Percentiles rank a stretch among this genome's conserved stretches.
phyloP scores from a whole-genome alignment of 2,888 invertebrate species.

The Acholoe squamosa region DNA sequence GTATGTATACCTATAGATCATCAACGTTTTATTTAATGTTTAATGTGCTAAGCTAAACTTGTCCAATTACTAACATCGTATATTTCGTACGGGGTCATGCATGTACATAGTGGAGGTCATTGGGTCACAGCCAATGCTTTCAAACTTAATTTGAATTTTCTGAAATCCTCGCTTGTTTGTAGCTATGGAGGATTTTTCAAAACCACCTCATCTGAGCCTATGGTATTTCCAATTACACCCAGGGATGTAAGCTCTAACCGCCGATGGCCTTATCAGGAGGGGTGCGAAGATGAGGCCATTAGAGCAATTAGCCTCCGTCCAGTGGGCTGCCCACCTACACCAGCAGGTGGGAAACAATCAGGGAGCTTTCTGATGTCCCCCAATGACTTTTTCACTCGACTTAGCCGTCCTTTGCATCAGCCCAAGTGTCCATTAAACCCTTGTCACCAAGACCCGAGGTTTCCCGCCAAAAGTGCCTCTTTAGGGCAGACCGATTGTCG shows the following conservation, averaged over 20 bases:
- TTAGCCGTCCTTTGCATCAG: constrained; percentile 48
- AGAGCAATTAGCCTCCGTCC: constrained; percentile 13
- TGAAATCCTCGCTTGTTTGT: too few relatives aligned
- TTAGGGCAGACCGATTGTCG: neutral
- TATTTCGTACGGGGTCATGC: too few relatives aligned
- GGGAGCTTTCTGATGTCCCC: neutral
- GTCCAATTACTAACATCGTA: too few relatives aligned
- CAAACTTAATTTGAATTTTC: too few relatives aligned
- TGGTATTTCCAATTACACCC: neutral
- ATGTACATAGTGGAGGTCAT: too few relatives aligned
- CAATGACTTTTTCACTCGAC: constrained; percentile 49
- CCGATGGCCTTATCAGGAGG: neutral
- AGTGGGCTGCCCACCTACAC: neutral
- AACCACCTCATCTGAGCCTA: too few relatives aligned
- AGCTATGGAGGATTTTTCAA: too few relatives aligned
- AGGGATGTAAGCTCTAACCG: neutral
- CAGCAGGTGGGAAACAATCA: constrained; percentile 45
- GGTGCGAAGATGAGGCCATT: neutral
- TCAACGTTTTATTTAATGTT: too few relatives aligned
- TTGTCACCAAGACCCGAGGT: neutral
- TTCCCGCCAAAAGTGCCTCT: constrained; percentile 30
- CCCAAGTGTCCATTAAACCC: constrained; percentile 41
- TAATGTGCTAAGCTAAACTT: too few relatives aligned
- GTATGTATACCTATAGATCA: too few relatives aligned
- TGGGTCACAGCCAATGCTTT: too few relatives aligned